Evolutionary conservation across 2,113 vertebrate genomes (phyloP).

Genomic region (Mesembrinibis cayennensis): DNA sequence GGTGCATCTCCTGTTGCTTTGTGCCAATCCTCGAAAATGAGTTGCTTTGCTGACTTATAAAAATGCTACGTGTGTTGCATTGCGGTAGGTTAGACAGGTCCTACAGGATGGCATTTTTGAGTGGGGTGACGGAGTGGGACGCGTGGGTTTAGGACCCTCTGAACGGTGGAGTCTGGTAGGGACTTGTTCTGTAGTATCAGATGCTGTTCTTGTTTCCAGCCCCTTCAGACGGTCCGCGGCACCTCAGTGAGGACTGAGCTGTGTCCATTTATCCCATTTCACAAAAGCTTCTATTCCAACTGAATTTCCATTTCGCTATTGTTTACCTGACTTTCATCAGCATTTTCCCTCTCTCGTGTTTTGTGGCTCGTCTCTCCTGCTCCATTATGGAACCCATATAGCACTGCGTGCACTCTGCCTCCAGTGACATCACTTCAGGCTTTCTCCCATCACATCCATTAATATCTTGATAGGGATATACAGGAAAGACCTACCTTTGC

Average conservation of each 20-base stretch:
- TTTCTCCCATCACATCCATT: slow-evolving; percentile 19
- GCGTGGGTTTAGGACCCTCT: not conserved
- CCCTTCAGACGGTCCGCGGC: rapidly evolving
- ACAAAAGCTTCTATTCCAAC: not conserved
- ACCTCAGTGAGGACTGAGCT: not conserved
- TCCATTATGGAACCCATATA: not conserved
- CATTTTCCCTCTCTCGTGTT: not conserved
- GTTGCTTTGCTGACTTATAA: not conserved
- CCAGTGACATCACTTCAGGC: slow-evolving; percentile 37
- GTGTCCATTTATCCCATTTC: not conserved
- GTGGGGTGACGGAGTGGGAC: not conserved
- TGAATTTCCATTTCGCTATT: not conserved
- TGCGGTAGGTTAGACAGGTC: not conserved
- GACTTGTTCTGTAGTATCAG: not conserved
- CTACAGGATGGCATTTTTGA: not conserved
- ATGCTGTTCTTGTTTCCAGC: not conserved
- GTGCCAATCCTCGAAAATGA: not conserved
- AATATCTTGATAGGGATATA: slow-evolving; percentile 30
- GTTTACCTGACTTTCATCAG: not conserved
- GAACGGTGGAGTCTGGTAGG: not conserved
- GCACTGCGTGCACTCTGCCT: not conserved
- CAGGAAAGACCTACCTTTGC: slow-evolving; percentile 20
- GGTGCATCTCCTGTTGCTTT: slow-evolving; percentile 23
- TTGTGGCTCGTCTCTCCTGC: not conserved
- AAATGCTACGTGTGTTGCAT: not conserved